Percentiles rank a stretch among this genome's conserved stretches.
Conservation (phyloP, 2,888 invertebrate species). For the Synergus gifuensis region DNA sequence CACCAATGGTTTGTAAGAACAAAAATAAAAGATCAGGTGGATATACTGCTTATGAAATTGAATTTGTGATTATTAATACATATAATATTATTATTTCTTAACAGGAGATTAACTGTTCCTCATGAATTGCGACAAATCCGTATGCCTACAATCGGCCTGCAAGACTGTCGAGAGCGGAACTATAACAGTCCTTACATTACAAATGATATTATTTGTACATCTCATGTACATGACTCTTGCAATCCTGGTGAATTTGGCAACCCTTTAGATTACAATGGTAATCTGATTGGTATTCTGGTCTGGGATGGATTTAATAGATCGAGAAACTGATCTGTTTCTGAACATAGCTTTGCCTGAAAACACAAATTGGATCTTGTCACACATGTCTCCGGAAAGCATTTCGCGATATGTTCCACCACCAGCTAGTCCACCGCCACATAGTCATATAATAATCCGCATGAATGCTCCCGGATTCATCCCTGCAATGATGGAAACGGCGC, state of each 20-base stretch:
- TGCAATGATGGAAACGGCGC: too few species aligned
- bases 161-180: not conserved
- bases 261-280: not conserved
- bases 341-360: not conserved
- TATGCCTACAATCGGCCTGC: not conserved
- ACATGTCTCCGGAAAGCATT: not conserved
- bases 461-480: not conserved
- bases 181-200: rapidly evolving
- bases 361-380: not conserved
- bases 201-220: not conserved
- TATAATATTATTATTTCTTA: too few species aligned
- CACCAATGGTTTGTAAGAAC: too few species aligned
- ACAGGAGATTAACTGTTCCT: not conserved
- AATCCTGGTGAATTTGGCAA: not conserved
- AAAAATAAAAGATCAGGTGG: too few species aligned
- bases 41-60: too few species aligned
- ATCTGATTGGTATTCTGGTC: not conserved
- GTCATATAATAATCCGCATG: too few species aligned
- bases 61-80: too few species aligned
- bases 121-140: not conserved
- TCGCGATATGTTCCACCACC: not conserved
- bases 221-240: not conserved
- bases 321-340: not conserved
- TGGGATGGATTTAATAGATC: not conserved
- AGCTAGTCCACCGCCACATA: not conserved